Evolutionary conservation across 2,888 invertebrate species (phyloP), one percentile per base, ranked within the genome.

Genomic region (Thera britannica): DNA sequence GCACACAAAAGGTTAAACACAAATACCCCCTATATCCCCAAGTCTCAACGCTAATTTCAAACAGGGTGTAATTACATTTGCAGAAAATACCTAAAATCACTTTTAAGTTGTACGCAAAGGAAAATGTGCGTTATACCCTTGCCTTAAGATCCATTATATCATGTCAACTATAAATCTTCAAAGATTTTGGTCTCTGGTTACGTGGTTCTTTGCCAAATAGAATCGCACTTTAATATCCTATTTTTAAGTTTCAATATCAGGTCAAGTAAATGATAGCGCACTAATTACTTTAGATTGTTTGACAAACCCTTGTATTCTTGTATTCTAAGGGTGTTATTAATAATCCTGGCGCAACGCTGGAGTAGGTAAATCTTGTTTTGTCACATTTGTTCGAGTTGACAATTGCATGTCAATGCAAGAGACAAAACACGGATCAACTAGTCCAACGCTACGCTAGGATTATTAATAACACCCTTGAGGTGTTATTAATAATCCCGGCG

Each of bases 31-130:
- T 12, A 55, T 55, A 44, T 52, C 62, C 55, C 46, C 11, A 62
- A 48, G 48, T 12, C 55, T 36, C 23, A 55, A 35, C 8, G 58
- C 55, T 63, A 58, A 58, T 52, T 79, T 77, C 74, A 75, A 79
- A 75, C 71, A 75, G 72, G 70, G 46, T 63, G 72, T 77, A 77
- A 79, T 79, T 79, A 77, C 70, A 75, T 72, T 65, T 41, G 65
- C 65, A 61, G 58, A 62, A 59, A 68, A 75, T 62, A 75, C 12
- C 23, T 36, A 7, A 48, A 36, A 5, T 12, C 55, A 55, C 46
- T 48, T 56, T 35, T n/a, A 9, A 12, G 8, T 5, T 36, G 48
- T 55, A 48, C 0, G 35, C 48, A 62, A n/a, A 36, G 44, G 5
- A 62, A 55, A 56, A 60, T 52, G 41, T 9, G 41, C 38, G 41